phyloP scores from a whole-genome alignment of 2,113 vertebrate species.

The western clawed frog (Xenopus tropicalis) region UCB_Xtro_10.0 CM004443.2:9740001-9740500 shows the following conservation, averaged over 20 bases:
- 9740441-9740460: not conserved
- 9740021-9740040: too few species aligned
- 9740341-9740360: not conserved
- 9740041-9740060: too few species aligned
- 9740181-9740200: constrained; percentile 7
- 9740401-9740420: constrained; percentile 3
- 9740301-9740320: not conserved
- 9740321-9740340: not conserved
- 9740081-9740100: too few species aligned
- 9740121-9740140: too few species aligned
- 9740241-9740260: not conserved
- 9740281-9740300: not conserved
- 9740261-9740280: not conserved
- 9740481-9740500: too few species aligned
- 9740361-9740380: not conserved
- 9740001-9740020: too few species aligned
- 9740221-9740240: constrained; percentile 1
- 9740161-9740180: too few species aligned
- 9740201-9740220: constrained; percentile 1
- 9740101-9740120: too few species aligned
- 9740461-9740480: not conserved
- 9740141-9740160: too few species aligned
- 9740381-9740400: not conserved
- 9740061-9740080: too few species aligned
- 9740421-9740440: not conserved